These are phyloP conservation scores for Proteles cristata DNA, from an alignment of 2,113 vertebrate genomes.

Conservation along the genomic window DNA sequence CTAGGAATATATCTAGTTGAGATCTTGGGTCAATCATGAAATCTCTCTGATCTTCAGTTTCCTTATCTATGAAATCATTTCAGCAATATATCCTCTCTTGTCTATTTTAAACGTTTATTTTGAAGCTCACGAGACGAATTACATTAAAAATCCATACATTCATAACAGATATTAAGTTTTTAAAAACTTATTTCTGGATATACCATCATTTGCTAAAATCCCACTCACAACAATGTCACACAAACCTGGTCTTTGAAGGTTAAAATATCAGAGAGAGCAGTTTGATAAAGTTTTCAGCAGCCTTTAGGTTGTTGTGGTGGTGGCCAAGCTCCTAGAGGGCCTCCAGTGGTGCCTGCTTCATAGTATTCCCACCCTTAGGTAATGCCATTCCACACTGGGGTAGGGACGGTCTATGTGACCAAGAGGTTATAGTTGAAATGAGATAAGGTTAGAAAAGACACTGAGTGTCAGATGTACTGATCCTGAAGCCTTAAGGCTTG, in stretches of 20 bases:
- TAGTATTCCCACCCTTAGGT: not conserved
- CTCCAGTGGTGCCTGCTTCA: not conserved
- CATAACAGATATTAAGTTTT: not conserved
- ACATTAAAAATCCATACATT: not conserved
- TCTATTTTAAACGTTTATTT: not conserved
- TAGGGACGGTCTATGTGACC: not conserved
- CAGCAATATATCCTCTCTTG: not conserved
- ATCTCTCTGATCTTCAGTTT: not conserved
- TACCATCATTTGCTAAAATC: not conserved
- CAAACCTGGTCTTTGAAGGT: not conserved
- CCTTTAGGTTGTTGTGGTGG: not conserved
- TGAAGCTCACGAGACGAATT: not conserved
- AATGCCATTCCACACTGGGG: not conserved
- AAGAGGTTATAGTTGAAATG: not conserved
- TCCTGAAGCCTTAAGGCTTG: not conserved
- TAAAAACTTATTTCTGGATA: not conserved
- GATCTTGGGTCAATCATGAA: not conserved
- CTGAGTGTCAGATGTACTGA: not conserved
- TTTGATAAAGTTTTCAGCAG: not conserved
- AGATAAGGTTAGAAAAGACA: not conserved
- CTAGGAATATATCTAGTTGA: not conserved
- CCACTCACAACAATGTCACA: not conserved
- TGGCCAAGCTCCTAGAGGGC: not conserved
- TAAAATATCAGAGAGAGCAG: not conserved
- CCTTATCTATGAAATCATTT: slow-evolving; percentile 1